phyloP scores from a whole-genome alignment of 2,888 invertebrate genomes.

The Platycnemis pennipes region DNA sequence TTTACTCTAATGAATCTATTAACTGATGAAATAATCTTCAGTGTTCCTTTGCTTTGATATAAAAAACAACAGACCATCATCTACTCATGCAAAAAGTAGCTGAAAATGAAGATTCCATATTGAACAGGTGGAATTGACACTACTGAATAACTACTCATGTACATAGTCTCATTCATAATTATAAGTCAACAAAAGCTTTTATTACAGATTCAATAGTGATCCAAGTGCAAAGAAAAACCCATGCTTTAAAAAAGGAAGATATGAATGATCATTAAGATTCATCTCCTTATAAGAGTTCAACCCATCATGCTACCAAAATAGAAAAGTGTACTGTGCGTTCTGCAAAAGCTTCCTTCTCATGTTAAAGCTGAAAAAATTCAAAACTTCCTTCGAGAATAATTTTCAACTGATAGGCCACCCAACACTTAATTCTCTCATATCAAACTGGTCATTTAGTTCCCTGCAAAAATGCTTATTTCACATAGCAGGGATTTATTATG shows the following conservation, averaged over 20 bases:
- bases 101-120: too few species aligned
- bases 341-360: slow-evolving; percentile 36
- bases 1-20: too few species aligned
- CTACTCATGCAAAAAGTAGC: too few species aligned
- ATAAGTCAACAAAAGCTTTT: neutral
- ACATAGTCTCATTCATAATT: neutral
- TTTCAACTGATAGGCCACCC: neutral
- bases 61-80: too few species aligned
- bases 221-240: neutral
- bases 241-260: slow-evolving; percentile 7
- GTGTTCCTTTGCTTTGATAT: too few species aligned
- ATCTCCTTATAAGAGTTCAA: neutral
- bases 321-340: neutral
- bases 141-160: neutral
- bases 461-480: neutral
- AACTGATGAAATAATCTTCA: too few species aligned
- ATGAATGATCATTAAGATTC: neutral
- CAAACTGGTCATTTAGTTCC: neutral
- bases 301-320: neutral
- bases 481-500: neutral
- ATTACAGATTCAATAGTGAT: neutral
- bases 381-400: neutral
- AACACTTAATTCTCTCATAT: neutral
- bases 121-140: too few species aligned
- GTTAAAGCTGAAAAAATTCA: slow-evolving; percentile 32